Evolutionary conservation across 2,888 invertebrate species (phyloP), one percentile per base, ranked within the genome.

Genomic region (Pyralis farinalis): DNA sequence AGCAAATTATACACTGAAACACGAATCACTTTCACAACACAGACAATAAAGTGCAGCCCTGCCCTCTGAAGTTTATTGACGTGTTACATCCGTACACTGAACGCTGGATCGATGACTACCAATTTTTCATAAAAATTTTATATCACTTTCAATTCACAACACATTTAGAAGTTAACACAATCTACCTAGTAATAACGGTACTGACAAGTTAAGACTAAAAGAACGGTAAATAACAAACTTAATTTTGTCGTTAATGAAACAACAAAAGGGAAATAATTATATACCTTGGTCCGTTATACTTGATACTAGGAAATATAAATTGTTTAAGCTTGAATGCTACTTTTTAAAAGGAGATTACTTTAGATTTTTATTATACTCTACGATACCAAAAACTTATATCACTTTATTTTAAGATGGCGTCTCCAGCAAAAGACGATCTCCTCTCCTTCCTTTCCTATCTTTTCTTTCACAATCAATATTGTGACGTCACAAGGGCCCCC

Each of bases 261-360:
- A 72, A 68, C 70, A 79, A 75, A 65, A 69, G 58, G 58, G 71
- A 91, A 91, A 91, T 90, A 90, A 71, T 63, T 58, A 66, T 88
- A 79, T 91, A 94, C 94, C 93, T 94, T 93, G 94, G 94, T 94
- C 92, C 94, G 93, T 93, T 92, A 93, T 91, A 92, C 91, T 92
- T 91, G 91, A 91, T 92, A 90, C 85, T 62, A 72, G 61, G 54
- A 62, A 72, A 71, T 73, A 67, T 75, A 76, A 80, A 80, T 65
- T 74, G 73, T 63, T 64, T 77, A 75, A 81, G 72, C 74, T 71
- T 72, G 71, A 80, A 78, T 72, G 59, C 70, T 77, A 76, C 68
- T 69, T 71, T 72, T 73, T 68, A 71, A 75, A 68, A 62, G 61
- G 68, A 67, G 88, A 88, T 88, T 85, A 86, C 86, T 88, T 82